These are phyloP conservation scores for Cotesia vestalis DNA, from an alignment of 1,140 invertebrate species.

Conservation along the genomic window DNA sequence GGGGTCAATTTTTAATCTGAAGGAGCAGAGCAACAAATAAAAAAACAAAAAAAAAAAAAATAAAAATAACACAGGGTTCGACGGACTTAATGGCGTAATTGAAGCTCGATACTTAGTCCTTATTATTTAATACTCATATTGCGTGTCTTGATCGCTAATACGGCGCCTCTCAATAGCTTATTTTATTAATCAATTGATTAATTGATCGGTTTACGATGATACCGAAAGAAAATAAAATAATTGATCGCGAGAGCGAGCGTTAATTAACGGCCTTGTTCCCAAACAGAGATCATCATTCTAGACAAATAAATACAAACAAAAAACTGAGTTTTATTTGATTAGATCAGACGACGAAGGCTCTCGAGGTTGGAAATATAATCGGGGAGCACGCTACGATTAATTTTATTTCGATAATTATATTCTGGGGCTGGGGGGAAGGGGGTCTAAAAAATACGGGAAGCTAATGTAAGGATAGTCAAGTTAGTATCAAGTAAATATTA, in stretches of 20 bases:
- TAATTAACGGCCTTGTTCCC: neutral
- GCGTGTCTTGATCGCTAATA: too few relatives aligned
- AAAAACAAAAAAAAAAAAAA: too few relatives aligned
- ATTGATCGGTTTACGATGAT: too few relatives aligned
- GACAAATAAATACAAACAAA: too few relatives aligned
- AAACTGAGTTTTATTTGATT: too few relatives aligned
- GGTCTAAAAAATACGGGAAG: slow-evolving; percentile 1
- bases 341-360: slow-evolving; percentile 24
- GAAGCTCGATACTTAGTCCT: neutral
- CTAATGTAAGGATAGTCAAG: slow-evolving; percentile 27
- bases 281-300: slow-evolving; percentile 14
- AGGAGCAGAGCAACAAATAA: too few relatives aligned
- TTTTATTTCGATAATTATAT: slow-evolving; percentile 17
- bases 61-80: neutral
- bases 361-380: slow-evolving; percentile 12
- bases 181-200: too few relatives aligned
- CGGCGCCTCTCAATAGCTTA: too few relatives aligned
- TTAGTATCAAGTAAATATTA: neutral
- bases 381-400: slow-evolving; percentile 35
- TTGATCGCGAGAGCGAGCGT: slow-evolving; percentile 14
- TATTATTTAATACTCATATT: slow-evolving; percentile 1
- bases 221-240: neutral
- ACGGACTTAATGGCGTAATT: neutral
- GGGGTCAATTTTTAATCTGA: too few relatives aligned
- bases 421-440: too few relatives aligned